Evolutionary conservation across 1,140 invertebrate genomes (phyloP).

Genomic region (Hirudo medicinalis): DNA sequence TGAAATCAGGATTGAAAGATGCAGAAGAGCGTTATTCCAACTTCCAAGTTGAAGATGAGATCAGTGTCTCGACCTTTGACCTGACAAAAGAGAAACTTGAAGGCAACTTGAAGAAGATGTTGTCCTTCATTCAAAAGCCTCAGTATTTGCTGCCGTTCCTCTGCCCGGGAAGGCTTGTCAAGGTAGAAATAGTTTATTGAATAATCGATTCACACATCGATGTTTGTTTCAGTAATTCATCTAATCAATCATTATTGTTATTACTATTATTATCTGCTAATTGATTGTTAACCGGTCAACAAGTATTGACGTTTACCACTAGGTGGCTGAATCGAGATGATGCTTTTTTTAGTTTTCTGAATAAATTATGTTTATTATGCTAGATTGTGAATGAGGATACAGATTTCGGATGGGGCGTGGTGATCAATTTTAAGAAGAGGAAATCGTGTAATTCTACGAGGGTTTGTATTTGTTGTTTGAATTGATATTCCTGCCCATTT

Average conservation of each 20-base stretch:
- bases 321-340: not conserved
- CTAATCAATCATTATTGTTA: not conserved
- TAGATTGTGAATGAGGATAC: conserved; percentile 69
- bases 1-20: conserved; percentile 57
- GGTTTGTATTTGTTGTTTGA: conserved; percentile 16
- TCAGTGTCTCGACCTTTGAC: conserved; percentile 67
- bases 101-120: conserved; percentile 57
- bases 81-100: conserved; percentile 68
- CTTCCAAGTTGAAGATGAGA: conserved; percentile 49
- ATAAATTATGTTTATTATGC: conserved; percentile 21
- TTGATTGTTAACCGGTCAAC: not conserved
- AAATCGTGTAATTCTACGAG: conserved; percentile 37
- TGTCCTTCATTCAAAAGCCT: conserved; percentile 65
- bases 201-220: too few relatives aligned
- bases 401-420: conserved; percentile 89
- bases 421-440: conserved; percentile 78
- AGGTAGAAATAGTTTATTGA: conserved; percentile 48
- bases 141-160: conserved; percentile 82
- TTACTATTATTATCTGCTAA: not conserved
- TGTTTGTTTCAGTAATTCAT: not conserved
- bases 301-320: too few relatives aligned
- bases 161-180: conserved; percentile 78
- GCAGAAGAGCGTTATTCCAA: conserved; percentile 47
- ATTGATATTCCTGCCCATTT: too few relatives aligned
- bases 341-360: not conserved